A percentile compares a stretch with the other conserved stretches of the same genome.
These are phyloP conservation scores for Octonoba sinensis DNA, from an alignment of 2,888 invertebrate species.

Conservation along the genomic window DNA sequence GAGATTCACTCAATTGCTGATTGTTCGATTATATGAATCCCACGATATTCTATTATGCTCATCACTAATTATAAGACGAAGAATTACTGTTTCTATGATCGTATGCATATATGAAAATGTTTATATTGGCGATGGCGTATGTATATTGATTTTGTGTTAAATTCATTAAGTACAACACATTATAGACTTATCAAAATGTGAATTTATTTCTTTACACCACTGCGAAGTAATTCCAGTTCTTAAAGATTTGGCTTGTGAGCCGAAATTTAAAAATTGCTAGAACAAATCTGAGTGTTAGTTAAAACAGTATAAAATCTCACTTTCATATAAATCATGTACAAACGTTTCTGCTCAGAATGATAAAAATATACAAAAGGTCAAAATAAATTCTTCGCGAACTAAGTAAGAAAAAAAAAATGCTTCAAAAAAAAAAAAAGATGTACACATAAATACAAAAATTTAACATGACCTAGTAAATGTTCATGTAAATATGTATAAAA, in stretches of 20 bases:
- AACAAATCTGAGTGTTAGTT: constrained; percentile 31
- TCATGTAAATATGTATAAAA: constrained; percentile 7
- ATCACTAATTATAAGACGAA: too few relatives aligned
- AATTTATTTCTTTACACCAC: constrained; percentile 54
- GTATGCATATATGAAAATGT: too few relatives aligned
- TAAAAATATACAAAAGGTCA: neutral
- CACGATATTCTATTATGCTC: too few relatives aligned
- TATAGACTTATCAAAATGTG: constrained; percentile 36
- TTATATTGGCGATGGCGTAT: too few relatives aligned
- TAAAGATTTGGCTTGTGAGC: constrained; percentile 9
- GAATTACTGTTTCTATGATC: too few relatives aligned
- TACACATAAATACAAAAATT: neutral
- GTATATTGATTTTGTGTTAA: too few relatives aligned
- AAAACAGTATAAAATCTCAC: constrained; percentile 63
- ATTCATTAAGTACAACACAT: too few relatives aligned
- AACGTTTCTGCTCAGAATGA: constrained; percentile 14
- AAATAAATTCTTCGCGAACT: neutral
- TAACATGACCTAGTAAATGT: constrained; percentile 2
- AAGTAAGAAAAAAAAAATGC: neutral
- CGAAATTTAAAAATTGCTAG: constrained; percentile 14
- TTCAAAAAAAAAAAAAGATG: neutral
- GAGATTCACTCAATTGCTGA: too few relatives aligned
- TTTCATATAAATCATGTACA: constrained; percentile 61
- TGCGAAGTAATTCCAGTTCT: constrained; percentile 40
- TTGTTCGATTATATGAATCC: too few relatives aligned